Percentiles rank a stretch among this genome's conserved stretches.
phyloP scores from a whole-genome alignment of 2,113 vertebrate genomes.

The Apodemus speciosus region DNA sequence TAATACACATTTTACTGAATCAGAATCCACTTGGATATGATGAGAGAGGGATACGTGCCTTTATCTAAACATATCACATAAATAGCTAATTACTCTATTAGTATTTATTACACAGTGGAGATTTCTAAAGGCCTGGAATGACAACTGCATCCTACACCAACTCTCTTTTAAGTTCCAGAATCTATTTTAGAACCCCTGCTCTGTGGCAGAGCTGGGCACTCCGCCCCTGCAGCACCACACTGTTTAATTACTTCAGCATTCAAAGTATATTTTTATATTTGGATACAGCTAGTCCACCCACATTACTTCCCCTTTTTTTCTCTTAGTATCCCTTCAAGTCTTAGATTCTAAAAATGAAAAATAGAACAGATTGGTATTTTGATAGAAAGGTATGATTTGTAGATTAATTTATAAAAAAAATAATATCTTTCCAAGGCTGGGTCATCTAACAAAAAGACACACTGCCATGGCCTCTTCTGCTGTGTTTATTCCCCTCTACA shows the following conservation, averaged over 20 bases:
- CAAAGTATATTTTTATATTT: constrained; percentile 16
- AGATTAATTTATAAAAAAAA: constrained; percentile 5
- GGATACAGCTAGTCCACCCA: background rate
- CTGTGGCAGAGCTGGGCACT: background rate
- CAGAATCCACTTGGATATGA: constrained; percentile 5
- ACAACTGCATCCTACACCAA: background rate
- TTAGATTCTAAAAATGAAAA: constrained; percentile 38
- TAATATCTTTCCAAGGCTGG: background rate
- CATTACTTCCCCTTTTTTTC: constrained; percentile 19
- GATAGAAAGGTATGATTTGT: background rate
- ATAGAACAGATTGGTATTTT: background rate
- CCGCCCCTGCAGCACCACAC: background rate
- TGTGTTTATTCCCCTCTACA: background rate
- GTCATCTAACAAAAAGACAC: background rate
- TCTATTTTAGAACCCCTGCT: background rate
- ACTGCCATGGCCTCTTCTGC: background rate
- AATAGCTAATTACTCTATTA: background rate
- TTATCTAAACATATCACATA: constrained; percentile 34
- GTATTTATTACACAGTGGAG: background rate
- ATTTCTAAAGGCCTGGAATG: constrained; percentile 34
- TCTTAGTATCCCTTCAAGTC: background rate
- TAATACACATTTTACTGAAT: background rate
- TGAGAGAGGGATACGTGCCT: background rate
- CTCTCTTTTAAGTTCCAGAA: background rate
- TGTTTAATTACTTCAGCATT: constrained; percentile 49